Percentiles rank a stretch among this genome's conserved stretches.
These are phyloP conservation scores for Eurystomus gularis DNA, from an alignment of 2,113 vertebrate genomes.

Conservation along the genomic window DNA sequence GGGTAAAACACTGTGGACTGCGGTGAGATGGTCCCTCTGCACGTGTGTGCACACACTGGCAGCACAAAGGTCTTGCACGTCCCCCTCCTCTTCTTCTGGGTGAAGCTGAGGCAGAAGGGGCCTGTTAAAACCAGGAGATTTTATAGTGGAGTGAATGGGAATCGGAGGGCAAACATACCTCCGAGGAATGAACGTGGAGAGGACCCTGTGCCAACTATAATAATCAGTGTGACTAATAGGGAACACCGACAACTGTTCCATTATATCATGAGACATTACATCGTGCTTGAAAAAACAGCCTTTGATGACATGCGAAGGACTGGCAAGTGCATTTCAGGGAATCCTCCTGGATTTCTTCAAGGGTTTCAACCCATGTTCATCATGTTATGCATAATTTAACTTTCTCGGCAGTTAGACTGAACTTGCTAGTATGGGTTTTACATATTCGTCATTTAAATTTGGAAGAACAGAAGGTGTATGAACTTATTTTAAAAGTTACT, in stretches of 20 bases:
- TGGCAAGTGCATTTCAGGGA: slow-evolving; percentile 51
- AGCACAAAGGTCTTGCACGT: rapidly evolving
- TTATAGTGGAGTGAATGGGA: not conserved
- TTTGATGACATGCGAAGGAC: slow-evolving; percentile 31
- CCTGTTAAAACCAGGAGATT: not conserved
- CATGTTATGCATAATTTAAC: not conserved
- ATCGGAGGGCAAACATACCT: not conserved
- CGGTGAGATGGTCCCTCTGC: not conserved
- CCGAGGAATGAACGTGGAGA: not conserved
- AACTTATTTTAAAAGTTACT: slow-evolving; percentile 37
- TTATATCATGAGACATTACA: slow-evolving; percentile 57
- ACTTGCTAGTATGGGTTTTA: not conserved
- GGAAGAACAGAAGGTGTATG: not conserved
- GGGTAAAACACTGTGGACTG: not conserved
- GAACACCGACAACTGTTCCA: slow-evolving; percentile 16
- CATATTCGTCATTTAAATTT: slow-evolving; percentile 12
- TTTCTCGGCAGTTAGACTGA: not conserved
- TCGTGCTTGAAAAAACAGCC: slow-evolving; percentile 24
- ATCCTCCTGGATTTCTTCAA: slow-evolving; percentile 62
- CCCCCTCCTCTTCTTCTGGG: not conserved
- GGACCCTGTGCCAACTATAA: slow-evolving; percentile 45
- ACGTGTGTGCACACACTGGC: rapidly evolving
- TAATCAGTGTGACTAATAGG: slow-evolving; percentile 43
- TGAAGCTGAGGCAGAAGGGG: not conserved
- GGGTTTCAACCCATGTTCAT: slow-evolving; percentile 43